Evolutionary conservation across 2,888 invertebrate species (phyloP).

Genomic region (Celastrina argiolus): DNA sequence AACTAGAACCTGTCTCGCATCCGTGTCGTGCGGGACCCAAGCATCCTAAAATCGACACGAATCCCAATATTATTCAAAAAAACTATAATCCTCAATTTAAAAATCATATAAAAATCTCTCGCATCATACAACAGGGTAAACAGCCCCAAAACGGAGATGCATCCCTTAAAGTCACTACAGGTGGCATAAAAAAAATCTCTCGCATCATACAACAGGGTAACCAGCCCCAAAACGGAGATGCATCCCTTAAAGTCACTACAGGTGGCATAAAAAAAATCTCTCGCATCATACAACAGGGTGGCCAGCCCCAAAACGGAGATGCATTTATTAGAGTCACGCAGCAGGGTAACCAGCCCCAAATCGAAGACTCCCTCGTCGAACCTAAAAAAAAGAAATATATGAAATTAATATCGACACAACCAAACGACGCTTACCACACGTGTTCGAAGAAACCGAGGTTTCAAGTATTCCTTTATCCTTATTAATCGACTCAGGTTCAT

Average conservation of each 20-base stretch:
- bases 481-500: slow-evolving; percentile 29
- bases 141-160: slow-evolving; percentile 19
- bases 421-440: slow-evolving; percentile 11
- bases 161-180: too few species aligned
- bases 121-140: slow-evolving; percentile 20
- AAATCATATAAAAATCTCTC: not conserved
- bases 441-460: not conserved
- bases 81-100: too few species aligned
- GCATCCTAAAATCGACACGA: not conserved
- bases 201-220: not conserved
- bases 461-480: slow-evolving; percentile 13
- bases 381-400: slow-evolving; percentile 10
- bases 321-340: not conserved
- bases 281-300: not conserved
- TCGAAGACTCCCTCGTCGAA: not conserved
- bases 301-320: slow-evolving; percentile 7
- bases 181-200: not conserved
- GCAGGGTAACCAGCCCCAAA: slow-evolving; percentile 15
- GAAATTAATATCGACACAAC: slow-evolving; percentile 18
- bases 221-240: slow-evolving; percentile 4
- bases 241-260: too few species aligned
- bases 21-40: not conserved
- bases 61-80: too few species aligned
- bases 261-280: not conserved
- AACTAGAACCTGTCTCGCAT: not conserved